Evolutionary conservation across 2,797 vertebrate species (phyloP).

Genomic region (Chelon auratus): DNA sequence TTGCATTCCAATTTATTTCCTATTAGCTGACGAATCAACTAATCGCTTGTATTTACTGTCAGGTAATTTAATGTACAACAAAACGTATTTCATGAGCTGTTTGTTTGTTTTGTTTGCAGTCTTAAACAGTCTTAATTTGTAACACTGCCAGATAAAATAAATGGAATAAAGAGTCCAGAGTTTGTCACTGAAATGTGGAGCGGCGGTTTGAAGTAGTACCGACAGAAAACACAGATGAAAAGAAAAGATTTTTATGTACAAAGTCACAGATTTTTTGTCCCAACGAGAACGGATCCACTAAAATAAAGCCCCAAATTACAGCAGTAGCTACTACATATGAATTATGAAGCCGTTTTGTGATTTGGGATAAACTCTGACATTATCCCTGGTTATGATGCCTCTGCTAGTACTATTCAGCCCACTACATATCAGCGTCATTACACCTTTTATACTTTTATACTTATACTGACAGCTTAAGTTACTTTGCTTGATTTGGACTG

Average conservation of each 20-base stretch:
- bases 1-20: too few species aligned
- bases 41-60: not conserved
- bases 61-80: not conserved
- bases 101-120: not conserved
- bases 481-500: too few species aligned
- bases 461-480: too few species aligned
- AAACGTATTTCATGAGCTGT: not conserved
- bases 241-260: too few species aligned
- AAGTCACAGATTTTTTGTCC: too few species aligned
- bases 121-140: not conserved
- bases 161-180: not conserved
- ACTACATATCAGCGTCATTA: too few species aligned
- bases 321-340: slow-evolving; percentile 57
- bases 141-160: not conserved
- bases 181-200: not conserved
- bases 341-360: slow-evolving; percentile 61
- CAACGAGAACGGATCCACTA: slow-evolving; percentile 43
- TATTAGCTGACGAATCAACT: not conserved
- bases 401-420: too few species aligned
- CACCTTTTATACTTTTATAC: too few species aligned
- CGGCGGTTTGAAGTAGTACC: not conserved
- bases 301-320: slow-evolving; percentile 72
- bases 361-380: too few species aligned
- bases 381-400: too few species aligned
- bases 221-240: not conserved